Evolutionary conservation across 2,888 invertebrate genomes (phyloP), one percentile per base, ranked within the genome.

Genomic region (Caradrina kadenii): DNA sequence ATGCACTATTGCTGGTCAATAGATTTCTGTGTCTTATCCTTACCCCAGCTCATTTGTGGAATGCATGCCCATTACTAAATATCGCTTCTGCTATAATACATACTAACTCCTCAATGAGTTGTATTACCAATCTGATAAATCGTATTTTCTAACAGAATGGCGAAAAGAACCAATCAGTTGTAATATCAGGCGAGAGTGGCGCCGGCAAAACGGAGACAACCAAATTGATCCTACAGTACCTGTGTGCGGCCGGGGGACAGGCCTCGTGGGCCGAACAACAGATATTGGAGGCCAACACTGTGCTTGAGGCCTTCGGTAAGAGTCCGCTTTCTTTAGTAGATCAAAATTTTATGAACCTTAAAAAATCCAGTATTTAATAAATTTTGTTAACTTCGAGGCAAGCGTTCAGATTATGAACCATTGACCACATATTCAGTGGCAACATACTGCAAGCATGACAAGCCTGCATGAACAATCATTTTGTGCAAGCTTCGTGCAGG

Each of bases 201-300:
- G 98, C 99, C 6, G 99, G 99, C 62, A 99, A 99, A 95, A 99
- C 99, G 0, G 99, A 99, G 93, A 98, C 98, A 63, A 99, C 99
- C 4, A 98, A 99, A 92, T 97, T 99, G 88, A 98, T 99, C 82
- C 96, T 99, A 75, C 98, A 99, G 93, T 99, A 99, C 93, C 96
- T 99, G 63, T 99, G 99, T 93, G 98, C 98, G 17, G 98, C 99
- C 10, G 98, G 98, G 10, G 95, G 94, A 0, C 95, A 95, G 76
- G 94, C 95, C 19, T 98, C 98, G 1, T 99, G 99, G 99, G 98
- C 99, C n/a, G 98, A 99, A 89, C 98, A 99, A 90, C 99, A 99
- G 96, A 99, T 99, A 85, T 96, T 99, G 31, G 99, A 99, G 92
- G 99, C 99, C 8, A 99, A 99, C 90, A 99, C 98, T 17, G 98